These are phyloP conservation scores for Cordilura impudica DNA, from an alignment of 2,888 invertebrate genomes.

Conservation along the genomic window DNA sequence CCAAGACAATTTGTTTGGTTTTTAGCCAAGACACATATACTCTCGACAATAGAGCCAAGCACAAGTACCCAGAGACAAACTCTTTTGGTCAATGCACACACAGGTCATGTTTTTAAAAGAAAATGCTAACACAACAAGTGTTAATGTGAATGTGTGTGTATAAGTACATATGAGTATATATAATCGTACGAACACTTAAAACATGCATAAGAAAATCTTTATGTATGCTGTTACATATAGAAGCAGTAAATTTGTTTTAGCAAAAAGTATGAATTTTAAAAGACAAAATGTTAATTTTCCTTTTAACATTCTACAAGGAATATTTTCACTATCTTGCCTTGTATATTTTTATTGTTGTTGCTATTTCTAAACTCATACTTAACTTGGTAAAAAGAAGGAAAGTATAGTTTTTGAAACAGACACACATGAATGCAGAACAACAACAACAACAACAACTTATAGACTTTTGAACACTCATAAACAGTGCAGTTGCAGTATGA, in stretches of 20 bases:
- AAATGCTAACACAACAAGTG: background rate
- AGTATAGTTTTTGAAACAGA: background rate
- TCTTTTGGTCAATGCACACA: background rate
- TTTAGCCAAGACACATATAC: background rate
- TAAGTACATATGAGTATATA: background rate
- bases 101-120: background rate
- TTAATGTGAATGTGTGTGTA: background rate
- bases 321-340: slow-evolving; percentile 16
- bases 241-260: background rate
- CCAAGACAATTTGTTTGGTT: background rate
- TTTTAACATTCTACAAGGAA: slow-evolving; percentile 44
- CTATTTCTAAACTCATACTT: slow-evolving; percentile 9
- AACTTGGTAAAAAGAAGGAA: background rate
- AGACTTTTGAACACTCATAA: background rate
- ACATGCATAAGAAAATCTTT: background rate
- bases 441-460: background rate
- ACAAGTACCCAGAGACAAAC: background rate
- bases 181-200: background rate
- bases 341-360: background rate
- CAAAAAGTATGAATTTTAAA: slow-evolving; percentile 24
- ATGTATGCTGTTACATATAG: background rate
- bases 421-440: background rate
- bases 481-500: too few relatives aligned
- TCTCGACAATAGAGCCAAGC: background rate
- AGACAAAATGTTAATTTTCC: slow-evolving; percentile 58